Conservation (phyloP, 2,888 invertebrate species). For the Hirtodrosophila cameraria region DNA sequence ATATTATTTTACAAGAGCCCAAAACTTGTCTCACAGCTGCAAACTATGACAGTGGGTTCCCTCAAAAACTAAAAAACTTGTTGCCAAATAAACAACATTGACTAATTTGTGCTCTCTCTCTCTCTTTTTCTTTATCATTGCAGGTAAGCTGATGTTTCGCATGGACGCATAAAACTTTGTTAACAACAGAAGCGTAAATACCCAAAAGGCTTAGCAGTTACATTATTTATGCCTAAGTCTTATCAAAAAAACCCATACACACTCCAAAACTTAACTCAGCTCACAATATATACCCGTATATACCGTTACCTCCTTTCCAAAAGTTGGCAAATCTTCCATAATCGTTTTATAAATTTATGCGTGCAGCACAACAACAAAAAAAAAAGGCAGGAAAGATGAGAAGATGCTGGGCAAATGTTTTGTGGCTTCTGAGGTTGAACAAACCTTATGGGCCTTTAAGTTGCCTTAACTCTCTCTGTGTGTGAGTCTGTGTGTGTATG, state of each 20-base stretch:
- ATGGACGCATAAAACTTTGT: conserved; percentile 56
- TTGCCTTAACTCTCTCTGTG: conserved; percentile 10
- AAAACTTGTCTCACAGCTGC: conserved; percentile 29
- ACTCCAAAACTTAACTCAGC: too few relatives aligned
- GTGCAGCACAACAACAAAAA: conserved; percentile 34
- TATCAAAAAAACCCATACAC: conserved; percentile 52
- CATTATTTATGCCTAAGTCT: conserved; percentile 72
- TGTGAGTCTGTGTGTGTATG: background rate
- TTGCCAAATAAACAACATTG: conserved; percentile 52
- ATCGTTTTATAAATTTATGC: conserved; percentile 79
- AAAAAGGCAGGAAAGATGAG: conserved; percentile 28
- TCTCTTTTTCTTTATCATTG: conserved; percentile 38
- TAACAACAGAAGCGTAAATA: conserved; percentile 75
- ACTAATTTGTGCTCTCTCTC: conserved; percentile 43
- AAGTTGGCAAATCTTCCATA: conserved; percentile 66
- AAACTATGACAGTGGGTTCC: conserved; percentile 30
- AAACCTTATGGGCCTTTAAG: conserved; percentile 51
- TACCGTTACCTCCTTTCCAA: background rate
- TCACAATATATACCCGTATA: conserved; percentile 14
- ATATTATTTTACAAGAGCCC: conserved; percentile 66
- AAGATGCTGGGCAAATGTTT: conserved; percentile 64
- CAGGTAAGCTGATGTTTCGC: conserved; percentile 48
- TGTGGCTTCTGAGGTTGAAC: conserved; percentile 50
- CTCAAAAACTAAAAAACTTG: conserved; percentile 39
- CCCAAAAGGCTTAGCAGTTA: conserved; percentile 74